Percentiles rank a stretch among this genome's conserved stretches.
Conservation (phyloP, 2,113 vertebrate genomes). For the Chiloscyllium plagiosum region DNA sequence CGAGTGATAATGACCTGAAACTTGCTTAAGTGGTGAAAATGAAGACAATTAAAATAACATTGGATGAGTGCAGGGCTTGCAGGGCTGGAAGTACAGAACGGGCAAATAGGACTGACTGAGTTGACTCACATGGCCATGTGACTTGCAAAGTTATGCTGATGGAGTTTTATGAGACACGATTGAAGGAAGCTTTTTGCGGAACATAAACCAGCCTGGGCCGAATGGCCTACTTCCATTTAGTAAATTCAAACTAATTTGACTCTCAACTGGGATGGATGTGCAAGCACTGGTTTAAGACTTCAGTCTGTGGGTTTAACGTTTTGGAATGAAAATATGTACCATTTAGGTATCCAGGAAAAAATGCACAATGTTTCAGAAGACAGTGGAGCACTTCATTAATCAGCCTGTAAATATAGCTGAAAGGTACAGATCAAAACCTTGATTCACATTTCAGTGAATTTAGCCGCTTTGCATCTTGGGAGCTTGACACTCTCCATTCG, state of each 20-base stretch:
- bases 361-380: neutral
- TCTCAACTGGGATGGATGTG: neutral
- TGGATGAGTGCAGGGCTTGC: too few relatives aligned
- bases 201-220: neutral
- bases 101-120: too few relatives aligned
- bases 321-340: neutral
- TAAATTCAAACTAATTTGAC: neutral
- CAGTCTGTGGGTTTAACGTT: neutral
- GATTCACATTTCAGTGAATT: slow-evolving; percentile 45
- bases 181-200: too few relatives aligned
- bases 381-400: neutral
- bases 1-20: too few relatives aligned
- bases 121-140: too few relatives aligned
- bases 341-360: neutral
- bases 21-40: too few relatives aligned
- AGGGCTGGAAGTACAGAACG: too few relatives aligned
- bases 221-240: neutral
- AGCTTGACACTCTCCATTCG: too few relatives aligned
- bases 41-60: too few relatives aligned
- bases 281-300: neutral
- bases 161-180: too few relatives aligned
- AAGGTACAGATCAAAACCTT: slow-evolving; percentile 43
- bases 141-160: too few relatives aligned
- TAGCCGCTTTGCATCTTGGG: slow-evolving; percentile 44
- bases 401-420: slow-evolving; percentile 42